phyloP scores from a whole-genome alignment of 2,113 vertebrate genomes.

The Ceuthmochares aereus region DNA sequence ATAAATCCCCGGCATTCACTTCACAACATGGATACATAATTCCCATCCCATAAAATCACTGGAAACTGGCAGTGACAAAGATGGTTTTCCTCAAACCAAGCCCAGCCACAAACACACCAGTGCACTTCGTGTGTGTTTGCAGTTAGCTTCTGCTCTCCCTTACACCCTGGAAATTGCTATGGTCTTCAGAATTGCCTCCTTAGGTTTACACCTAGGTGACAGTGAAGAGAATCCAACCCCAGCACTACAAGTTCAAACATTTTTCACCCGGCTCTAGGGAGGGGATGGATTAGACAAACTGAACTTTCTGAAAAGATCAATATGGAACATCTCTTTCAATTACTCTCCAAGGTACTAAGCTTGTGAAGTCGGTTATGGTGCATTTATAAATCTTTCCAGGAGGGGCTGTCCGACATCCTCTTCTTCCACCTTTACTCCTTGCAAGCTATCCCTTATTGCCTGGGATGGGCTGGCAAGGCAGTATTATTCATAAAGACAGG shows the following conservation, averaged over 20 bases:
- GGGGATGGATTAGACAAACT: constrained; percentile 66
- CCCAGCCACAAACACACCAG: not conserved
- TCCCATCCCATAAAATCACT: not conserved
- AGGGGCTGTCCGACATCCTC: constrained; percentile 41
- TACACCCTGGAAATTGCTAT: not conserved
- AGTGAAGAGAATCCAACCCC: constrained; percentile 26
- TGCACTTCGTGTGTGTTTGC: not conserved
- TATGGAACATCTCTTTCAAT: constrained; percentile 73
- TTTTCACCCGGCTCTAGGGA: constrained; percentile 30
- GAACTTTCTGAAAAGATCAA: constrained; percentile 74
- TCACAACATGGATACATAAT: not conserved
- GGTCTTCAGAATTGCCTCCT: not conserved
- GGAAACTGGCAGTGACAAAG: not conserved
- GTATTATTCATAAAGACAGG: fast-evolving
- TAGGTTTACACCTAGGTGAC: not conserved
- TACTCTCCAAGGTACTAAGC: constrained; percentile 64
- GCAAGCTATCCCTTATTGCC: not conserved
- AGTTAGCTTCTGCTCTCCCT: not conserved
- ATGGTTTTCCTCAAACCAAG: not conserved
- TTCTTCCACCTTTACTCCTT: not conserved
- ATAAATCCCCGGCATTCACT: constrained; percentile 1
- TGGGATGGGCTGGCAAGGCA: not conserved
- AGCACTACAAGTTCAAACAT: constrained; percentile 48
- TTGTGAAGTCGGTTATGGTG: constrained; percentile 61
- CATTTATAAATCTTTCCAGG: constrained; percentile 68